Evolutionary conservation across 2,888 invertebrate genomes (phyloP), one percentile per base, ranked within the genome.

Genomic region (Nymphalis polychloros): DNA sequence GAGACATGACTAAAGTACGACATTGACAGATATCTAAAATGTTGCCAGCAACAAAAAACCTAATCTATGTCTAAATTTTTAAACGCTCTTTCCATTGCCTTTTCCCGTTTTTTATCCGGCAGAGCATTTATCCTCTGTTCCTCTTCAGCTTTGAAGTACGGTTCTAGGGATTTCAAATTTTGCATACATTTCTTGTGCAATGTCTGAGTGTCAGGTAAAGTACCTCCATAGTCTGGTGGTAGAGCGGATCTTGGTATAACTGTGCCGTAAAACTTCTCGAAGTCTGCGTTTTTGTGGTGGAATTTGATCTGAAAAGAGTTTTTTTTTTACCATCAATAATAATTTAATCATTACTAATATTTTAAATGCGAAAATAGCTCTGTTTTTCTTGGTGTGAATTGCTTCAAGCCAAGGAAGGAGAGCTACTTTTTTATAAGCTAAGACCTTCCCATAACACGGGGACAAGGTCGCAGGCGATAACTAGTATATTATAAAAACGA

Each of bases 11-110:
- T 17, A 55, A 55, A 53, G 10, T 41, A 41, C 27, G 53, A 53
- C 31, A 60, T 47, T 47, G 46, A 60, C 46, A 31, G 53, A 1
- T 48, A 13, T 41, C 13, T 6, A 10, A 47, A 59, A 41, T 27
- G 57, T 67, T 67, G 63, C 67, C 63, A 53, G 50, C 47, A 41
- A 23, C 23, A 2, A 63, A 27, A 23, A 23, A 50, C 41, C 46
- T 89, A 96, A 88, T 96, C 96, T 71, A 96, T 94, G 59, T 95
- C 95, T 48, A 96, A 82, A 78, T 95, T 95, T 77, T 95, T 95
- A 77, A 96, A 96, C 8, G 94, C 95, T 52, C 94, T 94, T 73
- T 95, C 95, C 72, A 95, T 92, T 0, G 95, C 95, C 53, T 89
- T 90, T 8, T 90, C 89, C 8, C 87, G 71, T 63, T 92, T 91